Base-by-base conservation (phyloP, 2,888 invertebrate genomes). In the Laothoe populi region DNA sequence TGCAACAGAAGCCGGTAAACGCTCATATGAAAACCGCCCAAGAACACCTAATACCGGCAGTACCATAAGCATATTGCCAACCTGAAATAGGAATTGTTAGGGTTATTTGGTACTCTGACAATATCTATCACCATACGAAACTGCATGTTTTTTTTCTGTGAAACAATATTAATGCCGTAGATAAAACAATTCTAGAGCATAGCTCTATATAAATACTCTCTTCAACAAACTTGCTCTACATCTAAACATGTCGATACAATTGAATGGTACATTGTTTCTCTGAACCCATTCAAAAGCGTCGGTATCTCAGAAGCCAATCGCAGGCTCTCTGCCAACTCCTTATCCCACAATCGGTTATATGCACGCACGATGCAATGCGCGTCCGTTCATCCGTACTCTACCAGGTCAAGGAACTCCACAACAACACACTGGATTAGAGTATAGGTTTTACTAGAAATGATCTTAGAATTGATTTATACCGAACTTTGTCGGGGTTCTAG, bases 381-480 rank as follows among this genome's bases (percentile, higher is more conserved):
- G 71, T 68, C 64, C 78, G 78, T 74, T 77, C 73, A 78, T 70
- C 73, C 42, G 19, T 72, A 74, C n/a, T n/a, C n/a, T n/a, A n/a
- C 77, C 88, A 86, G 90, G 87, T 90, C 78, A 78, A 78, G 71
- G 84, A 81, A 84, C 90, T 75, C 65, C 83, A 81, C 84, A 90
- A 74, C 67, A 72, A 42, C 3, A 2, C 74, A 76, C 72, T 64
- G 67, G 73, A 67, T 67, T 70, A 70, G 73, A 75, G 71, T 75
- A 72, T 72, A 69, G 71, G 64, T 73, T 70, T 74, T 65, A 68
- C 78, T 81, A 74, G 81, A 81, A 78, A 77, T 71, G 44, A 8
- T 44, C 16, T 19, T 19, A 7, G 11, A 7, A 44, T 44, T 44
- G 40, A n/a, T n/a, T n/a, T n/a, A n/a, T 31, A 31, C 31, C 7